Percentiles rank a stretch among this genome's conserved stretches.
Evolutionary conservation across 2,888 invertebrate genomes (phyloP).

Genomic region (Julus scandinavius): DNA sequence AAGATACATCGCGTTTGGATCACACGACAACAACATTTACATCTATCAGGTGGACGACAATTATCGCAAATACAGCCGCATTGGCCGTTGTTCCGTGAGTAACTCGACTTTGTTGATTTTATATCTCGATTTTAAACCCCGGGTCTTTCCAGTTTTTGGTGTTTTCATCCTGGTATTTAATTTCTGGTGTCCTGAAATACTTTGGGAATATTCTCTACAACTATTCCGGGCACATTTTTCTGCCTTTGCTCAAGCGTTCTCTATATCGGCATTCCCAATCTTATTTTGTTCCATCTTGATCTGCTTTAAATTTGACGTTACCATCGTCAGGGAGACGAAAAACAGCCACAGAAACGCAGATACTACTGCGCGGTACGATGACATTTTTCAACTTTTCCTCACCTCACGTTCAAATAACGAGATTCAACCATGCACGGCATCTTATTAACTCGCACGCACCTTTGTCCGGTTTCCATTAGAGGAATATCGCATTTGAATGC

Average conservation of each 20-base stretch:
- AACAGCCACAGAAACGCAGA: constrained; percentile 57
- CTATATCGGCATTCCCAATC: constrained; percentile 15
- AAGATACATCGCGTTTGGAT: constrained; percentile 82
- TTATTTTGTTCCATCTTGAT: constrained; percentile 44
- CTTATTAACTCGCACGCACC: constrained; percentile 45
- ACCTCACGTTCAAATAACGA: constrained; percentile 8
- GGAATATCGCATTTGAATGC: background rate
- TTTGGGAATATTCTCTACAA: background rate
- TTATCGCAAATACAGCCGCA: constrained; percentile 79
- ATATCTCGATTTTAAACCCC: background rate
- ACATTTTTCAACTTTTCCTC: constrained; percentile 47
- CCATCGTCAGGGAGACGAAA: constrained; percentile 55
- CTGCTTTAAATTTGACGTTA: constrained; percentile 46
- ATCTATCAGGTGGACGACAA: constrained; percentile 84
- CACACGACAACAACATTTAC: constrained; percentile 89
- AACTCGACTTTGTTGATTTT: background rate
- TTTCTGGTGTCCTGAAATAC: background rate
- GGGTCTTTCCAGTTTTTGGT: background rate
- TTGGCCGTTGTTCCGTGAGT: constrained; percentile 83
- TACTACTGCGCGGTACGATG: constrained; percentile 57
- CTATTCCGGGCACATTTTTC: background rate
- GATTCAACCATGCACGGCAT: constrained; percentile 31
- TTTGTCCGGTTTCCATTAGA: constrained; percentile 21
- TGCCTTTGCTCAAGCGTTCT: background rate
- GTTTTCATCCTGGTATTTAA: constrained; percentile 5